These are phyloP conservation scores for Anguilla megastoma DNA, from an alignment of 2,797 vertebrate genomes.

Conservation along the genomic window DNA sequence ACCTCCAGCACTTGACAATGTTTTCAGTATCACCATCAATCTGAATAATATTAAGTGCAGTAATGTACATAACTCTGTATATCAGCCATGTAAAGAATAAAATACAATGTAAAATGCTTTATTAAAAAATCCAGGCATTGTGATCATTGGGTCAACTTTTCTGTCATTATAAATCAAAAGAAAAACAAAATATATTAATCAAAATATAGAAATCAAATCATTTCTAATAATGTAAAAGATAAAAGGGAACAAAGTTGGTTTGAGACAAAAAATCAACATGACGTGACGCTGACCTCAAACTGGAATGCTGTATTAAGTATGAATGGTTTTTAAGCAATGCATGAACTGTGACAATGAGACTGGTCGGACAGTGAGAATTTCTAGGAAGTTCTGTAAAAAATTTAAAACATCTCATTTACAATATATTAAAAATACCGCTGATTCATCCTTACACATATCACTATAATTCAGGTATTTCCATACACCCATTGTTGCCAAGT, in stretches of 20 bases:
- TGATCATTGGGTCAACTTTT: not conserved
- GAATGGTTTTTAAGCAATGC: not conserved
- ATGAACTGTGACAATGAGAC: not conserved
- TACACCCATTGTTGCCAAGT: not conserved
- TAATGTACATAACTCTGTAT: not conserved
- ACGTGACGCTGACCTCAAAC: not conserved
- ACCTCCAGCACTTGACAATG: not conserved
- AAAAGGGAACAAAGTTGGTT: conserved; percentile 26
- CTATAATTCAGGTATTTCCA: not conserved
- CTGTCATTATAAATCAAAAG: not conserved
- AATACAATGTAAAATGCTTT: not conserved
- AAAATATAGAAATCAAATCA: not conserved
- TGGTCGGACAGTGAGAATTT: not conserved
- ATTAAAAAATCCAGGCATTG: not conserved
- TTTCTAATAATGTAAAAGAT: conserved; percentile 13
- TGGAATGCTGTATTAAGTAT: not conserved
- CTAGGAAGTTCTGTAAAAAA: not conserved
- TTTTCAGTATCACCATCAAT: not conserved
- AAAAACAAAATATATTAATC: not conserved
- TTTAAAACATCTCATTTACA: not conserved
- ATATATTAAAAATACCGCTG: not conserved
- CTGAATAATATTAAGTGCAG: not conserved
- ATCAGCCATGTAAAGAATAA: not conserved
- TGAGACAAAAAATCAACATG: not conserved
- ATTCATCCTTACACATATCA: conserved; percentile 12